Evolutionary conservation across 2,113 vertebrate genomes (phyloP).

Genomic region (Suncus etruscus): DNA sequence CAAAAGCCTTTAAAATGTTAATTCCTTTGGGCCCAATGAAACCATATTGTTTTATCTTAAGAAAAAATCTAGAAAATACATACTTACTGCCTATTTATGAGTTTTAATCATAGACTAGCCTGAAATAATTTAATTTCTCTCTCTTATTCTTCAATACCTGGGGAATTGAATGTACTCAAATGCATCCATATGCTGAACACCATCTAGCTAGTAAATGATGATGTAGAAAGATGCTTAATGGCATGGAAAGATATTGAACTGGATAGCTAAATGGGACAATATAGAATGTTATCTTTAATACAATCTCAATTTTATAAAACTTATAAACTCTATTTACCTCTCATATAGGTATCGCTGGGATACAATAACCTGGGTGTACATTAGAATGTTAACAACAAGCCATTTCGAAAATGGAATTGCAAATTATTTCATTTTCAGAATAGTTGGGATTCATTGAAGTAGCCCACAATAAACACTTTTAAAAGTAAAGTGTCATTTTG

Average conservation of each 20-base stretch:
- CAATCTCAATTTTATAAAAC: slow-evolving; percentile 14
- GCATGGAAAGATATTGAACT: too few species aligned
- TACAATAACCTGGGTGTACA: not conserved
- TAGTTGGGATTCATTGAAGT: not conserved
- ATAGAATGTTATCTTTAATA: not conserved
- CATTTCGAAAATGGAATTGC: not conserved
- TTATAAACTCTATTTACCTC: not conserved
- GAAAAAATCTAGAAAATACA: not conserved
- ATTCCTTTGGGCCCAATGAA: not conserved
- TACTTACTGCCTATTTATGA: not conserved
- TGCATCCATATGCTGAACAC: not conserved
- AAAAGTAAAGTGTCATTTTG: not conserved
- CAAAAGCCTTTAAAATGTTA: slow-evolving; percentile 1
- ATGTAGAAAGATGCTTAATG: not conserved
- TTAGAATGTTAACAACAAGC: not conserved
- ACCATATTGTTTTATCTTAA: not conserved
- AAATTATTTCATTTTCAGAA: slow-evolving; percentile 31
- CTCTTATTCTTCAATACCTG: not conserved
- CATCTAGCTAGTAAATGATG: not conserved
- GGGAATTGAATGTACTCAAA: not conserved
- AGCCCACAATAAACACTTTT: slow-evolving; percentile 21
- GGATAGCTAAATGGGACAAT: not conserved
- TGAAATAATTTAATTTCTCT: slow-evolving; percentile 1
- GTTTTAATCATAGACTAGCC: not conserved
- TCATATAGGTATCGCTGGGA: not conserved